Conservation (phyloP, 2,888 invertebrate species). For the Malthinus flaveolus region DNA sequence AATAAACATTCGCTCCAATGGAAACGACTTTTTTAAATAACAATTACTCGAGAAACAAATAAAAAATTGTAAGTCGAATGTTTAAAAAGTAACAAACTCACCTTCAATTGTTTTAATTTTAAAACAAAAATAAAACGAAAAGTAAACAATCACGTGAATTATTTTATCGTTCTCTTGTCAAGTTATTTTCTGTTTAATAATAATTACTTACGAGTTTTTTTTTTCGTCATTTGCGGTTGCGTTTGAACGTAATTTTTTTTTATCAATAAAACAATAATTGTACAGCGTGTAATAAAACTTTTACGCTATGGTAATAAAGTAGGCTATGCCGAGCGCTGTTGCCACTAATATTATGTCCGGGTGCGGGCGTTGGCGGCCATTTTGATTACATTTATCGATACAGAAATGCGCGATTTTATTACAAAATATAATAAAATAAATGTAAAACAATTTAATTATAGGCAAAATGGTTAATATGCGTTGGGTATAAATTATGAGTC, state of each 20-base stretch:
- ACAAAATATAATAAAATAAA: too few relatives aligned
- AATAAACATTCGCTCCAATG: too few relatives aligned
- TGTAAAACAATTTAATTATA: too few relatives aligned
- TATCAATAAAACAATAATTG: conserved; percentile 14
- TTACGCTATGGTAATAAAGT: conserved; percentile 14
- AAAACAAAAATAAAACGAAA: too few relatives aligned
- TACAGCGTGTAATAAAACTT: conserved; percentile 9
- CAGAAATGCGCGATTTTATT: not conserved
- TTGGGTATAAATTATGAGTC: not conserved
- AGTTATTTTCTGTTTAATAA: not conserved
- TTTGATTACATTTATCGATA: conserved; percentile 10
- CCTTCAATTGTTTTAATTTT: not conserved
- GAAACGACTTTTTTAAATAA: not conserved
- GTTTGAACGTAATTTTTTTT: conserved; percentile 4
- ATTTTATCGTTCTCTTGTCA: not conserved
- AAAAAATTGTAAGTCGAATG: not conserved
- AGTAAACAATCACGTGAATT: not conserved
- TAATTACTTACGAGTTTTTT: too few relatives aligned
- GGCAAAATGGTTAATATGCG: not conserved
- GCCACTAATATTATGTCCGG: conserved; percentile 28
- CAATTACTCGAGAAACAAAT: not conserved
- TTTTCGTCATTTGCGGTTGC: not conserved
- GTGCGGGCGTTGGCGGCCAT: conserved; percentile 29
- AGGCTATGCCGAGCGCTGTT: conserved; percentile 24
- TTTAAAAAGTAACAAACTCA: not conserved